Evolutionary conservation across 2,888 invertebrate species (phyloP), one percentile per base, ranked within the genome.

Genomic region (Leptinotarsa juncta): DNA sequence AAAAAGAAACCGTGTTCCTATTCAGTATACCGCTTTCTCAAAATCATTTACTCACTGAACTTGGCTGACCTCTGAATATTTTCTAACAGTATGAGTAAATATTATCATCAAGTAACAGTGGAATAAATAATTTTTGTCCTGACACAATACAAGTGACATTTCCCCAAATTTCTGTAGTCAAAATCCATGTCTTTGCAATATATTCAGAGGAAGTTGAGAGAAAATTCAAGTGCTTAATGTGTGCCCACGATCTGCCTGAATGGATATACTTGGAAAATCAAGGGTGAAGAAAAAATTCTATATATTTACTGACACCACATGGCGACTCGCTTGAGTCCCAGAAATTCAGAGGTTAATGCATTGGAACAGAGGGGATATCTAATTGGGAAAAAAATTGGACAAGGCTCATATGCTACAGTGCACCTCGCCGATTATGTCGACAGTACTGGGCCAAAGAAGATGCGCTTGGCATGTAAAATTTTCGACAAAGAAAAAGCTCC

Each of bases 331-430:
- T 90, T 93, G 89, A 92, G 91, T 90, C 92, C 94, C 88, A 92
- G 93, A 89, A 93, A 92, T 89, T 95, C 95, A 84, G 96, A 96
- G 90, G 92, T 95, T 81, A 94, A 94, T 87, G 95, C 95, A 86
- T 91, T 96, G 89, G 94, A 95, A 87, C 93, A 94, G 88, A 91
- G 94, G 86, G 96, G 96, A 84, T 96, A 96, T 88, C 89, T 93
- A 76, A 94, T 96, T 86, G 84, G 84, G 16, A 93, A 94, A 87
- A 95, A 95, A 89, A 95, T 97, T 85, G 97, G 97, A 78, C 95
- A 96, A 90, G 97, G 97, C 76, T 96, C 96, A 26, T 96, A 96
- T 87, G 96, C 96, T 77, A 95, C 95, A 70, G 97, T 97, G 50
- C 96, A 96, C 84, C 91, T 95, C 81, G 96, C 97, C 83, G 93